Conservation (phyloP, 2,888 invertebrate species). For the Watsonalla binaria region DNA sequence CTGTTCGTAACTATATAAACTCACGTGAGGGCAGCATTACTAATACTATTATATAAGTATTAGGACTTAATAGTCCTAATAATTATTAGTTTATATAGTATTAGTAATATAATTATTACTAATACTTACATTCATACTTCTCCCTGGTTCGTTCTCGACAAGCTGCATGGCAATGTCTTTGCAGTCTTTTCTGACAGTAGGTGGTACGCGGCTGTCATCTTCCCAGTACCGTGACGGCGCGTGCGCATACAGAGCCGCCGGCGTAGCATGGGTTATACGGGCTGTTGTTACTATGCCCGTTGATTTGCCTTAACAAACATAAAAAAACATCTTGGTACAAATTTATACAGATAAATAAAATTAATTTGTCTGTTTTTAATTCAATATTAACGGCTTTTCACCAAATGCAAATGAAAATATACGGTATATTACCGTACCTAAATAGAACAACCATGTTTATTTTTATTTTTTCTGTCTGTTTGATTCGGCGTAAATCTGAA, state of each 20-base stretch:
- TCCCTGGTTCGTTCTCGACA: conserved; percentile 87
- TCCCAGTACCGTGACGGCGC: conserved; percentile 88
- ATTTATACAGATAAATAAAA: no score
- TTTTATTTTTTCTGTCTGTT: no score
- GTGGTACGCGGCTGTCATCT: conserved; percentile 86
- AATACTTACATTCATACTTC: conserved; percentile 82
- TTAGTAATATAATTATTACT: no score
- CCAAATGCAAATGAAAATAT: no score
- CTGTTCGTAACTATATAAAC: not conserved
- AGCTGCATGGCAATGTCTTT: conserved; percentile 89
- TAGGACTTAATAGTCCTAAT: no score
- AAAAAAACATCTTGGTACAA: not conserved
- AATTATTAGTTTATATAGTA: no score
- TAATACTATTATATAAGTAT: not conserved
- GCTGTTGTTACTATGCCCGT: conserved; percentile 91
- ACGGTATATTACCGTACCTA: no score
- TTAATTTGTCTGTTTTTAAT: no score
- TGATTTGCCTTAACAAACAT: conserved; percentile 79
- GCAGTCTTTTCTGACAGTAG: conserved; percentile 83
- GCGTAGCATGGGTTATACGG: conserved; percentile 88
- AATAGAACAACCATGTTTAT: no score
- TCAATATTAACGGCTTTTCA: no score
- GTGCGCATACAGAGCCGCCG: conserved; percentile 87
- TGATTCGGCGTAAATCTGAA: no score
- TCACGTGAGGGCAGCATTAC: not conserved